Base-by-base conservation (phyloP, 2,113 vertebrate species). In the Fulmarus glacialis region DNA sequence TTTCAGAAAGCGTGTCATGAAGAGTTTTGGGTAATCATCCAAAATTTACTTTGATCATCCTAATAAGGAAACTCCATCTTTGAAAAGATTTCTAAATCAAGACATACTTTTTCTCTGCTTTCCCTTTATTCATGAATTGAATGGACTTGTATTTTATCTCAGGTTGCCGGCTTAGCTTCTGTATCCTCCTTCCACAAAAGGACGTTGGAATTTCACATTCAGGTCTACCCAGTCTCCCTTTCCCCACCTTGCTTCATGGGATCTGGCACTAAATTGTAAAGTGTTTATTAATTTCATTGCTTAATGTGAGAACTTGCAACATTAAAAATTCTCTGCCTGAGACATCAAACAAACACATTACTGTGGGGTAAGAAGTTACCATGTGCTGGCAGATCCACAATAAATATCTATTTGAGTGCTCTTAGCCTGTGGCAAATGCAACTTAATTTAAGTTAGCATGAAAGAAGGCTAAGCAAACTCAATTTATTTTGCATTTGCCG, bases 401-500 rank as follows among this genome's bases (percentile, higher is more conserved):
- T 86, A 93, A 88, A 90, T 93, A 68, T 70, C 87, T 89, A 56
- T 93, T 83, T 94, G 64, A 93, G 87, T 78, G 73, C 32, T 79
- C 66, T 87, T 91, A 82, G 87, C 90, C 86, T 88, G 75, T 82
- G 86, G 92, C 89, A 80, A 94, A 78, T 59, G 26, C 50, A 87
- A 58, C 1, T 18, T 87, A 90, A 96, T 95, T 92, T 90, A 90
- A 83, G 80, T 91, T 85, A 96, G 70, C 48, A 64, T 72, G 88
- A 94, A 93, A 63, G 56, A 92, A 90, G 48, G 62, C 78, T 88
- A 84, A 72, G 72, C 32, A 87, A 94, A 95, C 81, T 87, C 80
- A 95, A 95, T 95, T 96, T 96, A 87, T 94, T 96, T 92, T 92
- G 78, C 83, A 92, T 95, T 96, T 89, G 80, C 94, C 83, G 50